phyloP scores from a whole-genome alignment of 1,140 invertebrate species.

The Drosophila trapezifrons region DNA sequence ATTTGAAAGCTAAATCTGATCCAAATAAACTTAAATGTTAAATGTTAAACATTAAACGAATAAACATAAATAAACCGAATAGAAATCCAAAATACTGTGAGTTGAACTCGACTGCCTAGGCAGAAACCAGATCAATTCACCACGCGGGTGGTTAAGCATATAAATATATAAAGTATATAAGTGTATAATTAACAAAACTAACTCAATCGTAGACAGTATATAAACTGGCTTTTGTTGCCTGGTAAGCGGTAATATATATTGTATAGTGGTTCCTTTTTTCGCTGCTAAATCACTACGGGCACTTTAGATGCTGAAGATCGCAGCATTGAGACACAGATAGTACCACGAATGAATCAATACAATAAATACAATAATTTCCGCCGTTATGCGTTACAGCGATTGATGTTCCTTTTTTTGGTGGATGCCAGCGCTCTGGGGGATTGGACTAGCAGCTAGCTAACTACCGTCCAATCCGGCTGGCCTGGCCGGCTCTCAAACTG shows the following conservation, averaged over 20 bases:
- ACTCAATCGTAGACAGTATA: slow-evolving; percentile 21
- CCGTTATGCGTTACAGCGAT: slow-evolving; percentile 28
- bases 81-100: slow-evolving; percentile 32
- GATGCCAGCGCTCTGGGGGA: slow-evolving; percentile 18
- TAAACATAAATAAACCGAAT: slow-evolving; percentile 26
- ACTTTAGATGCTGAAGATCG: slow-evolving; percentile 74
- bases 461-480: slow-evolving; percentile 4
- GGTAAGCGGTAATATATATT: slow-evolving; percentile 56
- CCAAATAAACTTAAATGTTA: slow-evolving; percentile 57
- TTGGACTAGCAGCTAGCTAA: neutral
- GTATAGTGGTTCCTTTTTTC: slow-evolving; percentile 36
- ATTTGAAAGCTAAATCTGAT: slow-evolving; percentile 49
- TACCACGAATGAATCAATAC: slow-evolving; percentile 71
- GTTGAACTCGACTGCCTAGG: slow-evolving; percentile 37
- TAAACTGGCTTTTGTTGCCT: slow-evolving; percentile 29
- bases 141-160: slow-evolving; percentile 21
- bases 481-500: slow-evolving; percentile 32
- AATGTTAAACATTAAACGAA: slow-evolving; percentile 38
- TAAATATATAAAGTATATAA: slow-evolving; percentile 15
- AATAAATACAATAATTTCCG: slow-evolving; percentile 51
- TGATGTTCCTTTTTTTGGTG: slow-evolving; percentile 7
- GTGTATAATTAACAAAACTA: slow-evolving; percentile 50
- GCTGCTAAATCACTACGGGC: slow-evolving; percentile 65
- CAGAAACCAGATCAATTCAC: slow-evolving; percentile 35
- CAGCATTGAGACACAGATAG: slow-evolving; percentile 79